These are phyloP conservation scores for Patiria pectinifera DNA, from an alignment of 53 echinoderm and acorn worm species.

Conservation along the genomic window DNA sequence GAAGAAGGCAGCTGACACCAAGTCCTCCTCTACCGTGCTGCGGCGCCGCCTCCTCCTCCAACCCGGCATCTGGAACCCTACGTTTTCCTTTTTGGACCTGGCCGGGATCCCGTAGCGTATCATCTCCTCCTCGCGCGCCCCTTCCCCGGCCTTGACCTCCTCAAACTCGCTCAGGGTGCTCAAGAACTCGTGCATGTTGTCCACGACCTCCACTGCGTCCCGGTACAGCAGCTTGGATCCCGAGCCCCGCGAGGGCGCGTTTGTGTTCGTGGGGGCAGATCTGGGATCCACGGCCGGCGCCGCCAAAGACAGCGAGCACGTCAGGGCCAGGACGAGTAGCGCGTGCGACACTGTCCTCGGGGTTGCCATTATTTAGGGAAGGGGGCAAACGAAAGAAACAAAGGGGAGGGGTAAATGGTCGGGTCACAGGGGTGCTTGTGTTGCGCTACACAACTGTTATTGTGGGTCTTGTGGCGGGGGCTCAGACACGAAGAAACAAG, in stretches of 20 bases:
- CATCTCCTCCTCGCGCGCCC: constrained; percentile 77
- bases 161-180: constrained; percentile 77
- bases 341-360: constrained; percentile 5
- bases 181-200: constrained; percentile 82
- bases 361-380: constrained; percentile 16
- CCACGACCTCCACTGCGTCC: constrained; percentile 79
- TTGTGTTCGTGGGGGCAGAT: constrained; percentile 23
- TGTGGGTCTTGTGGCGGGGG: neutral
- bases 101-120: constrained; percentile 73
- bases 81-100: constrained; percentile 67
- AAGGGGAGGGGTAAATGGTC: constrained; percentile 14
- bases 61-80: constrained; percentile 80
- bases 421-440: constrained; percentile 22
- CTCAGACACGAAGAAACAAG: neutral
- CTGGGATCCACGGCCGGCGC: constrained; percentile 43
- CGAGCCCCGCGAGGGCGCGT: constrained; percentile 6
- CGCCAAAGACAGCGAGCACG: constrained; percentile 36
- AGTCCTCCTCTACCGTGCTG: constrained; percentile 85
- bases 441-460: neutral
- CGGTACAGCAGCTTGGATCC: constrained; percentile 69
- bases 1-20: constrained; percentile 79
- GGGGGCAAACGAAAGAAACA: constrained; percentile 20
- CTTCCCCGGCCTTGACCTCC: constrained; percentile 71
- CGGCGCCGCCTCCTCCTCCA: constrained; percentile 79
- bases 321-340: constrained; percentile 9